Evolutionary conservation across 1,140 invertebrate species (phyloP), one percentile per base, ranked within the genome.

Genomic region (Trichonephila inaurata): DNA sequence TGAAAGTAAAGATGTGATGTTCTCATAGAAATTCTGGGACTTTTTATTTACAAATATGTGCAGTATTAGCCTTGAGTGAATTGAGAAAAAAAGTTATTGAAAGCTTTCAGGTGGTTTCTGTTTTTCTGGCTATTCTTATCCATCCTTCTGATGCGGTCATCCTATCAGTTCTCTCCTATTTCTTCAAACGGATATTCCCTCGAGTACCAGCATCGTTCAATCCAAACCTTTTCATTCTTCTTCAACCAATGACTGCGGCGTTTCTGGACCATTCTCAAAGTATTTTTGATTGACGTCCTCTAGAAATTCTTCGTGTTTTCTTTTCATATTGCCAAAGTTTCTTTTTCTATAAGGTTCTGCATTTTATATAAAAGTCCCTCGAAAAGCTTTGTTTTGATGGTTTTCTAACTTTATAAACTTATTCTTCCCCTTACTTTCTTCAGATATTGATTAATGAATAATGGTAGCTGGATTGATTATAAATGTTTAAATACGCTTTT

Each of bases 151-250:
- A 83, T 51, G 51, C 5, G 81, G 81, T 40, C 28, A 83, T 83
- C 51, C 81, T 61, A 86, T 86, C 60, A 28, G 21, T 62, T 62
- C 58, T 86, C 28, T 62, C 83, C 61, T 4, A 86, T 86, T 86
- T 86, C 83, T 86, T 86, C 83, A 86, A 86, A 86, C 60, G 60
- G 44, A 62, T 28, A 86, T 62, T 61, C 83, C 83, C 60, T 61
- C n/a, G 58, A 86, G 83, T 24, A 81, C 51, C 10, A 18, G 19
- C 51, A 60, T 85, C 40, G 21, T 61, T 62, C 60, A 83, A n/a
- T 83, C 81, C 81, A 83, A 51, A 51, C 40, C 21, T 8, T 51
- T 83, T 83, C 18, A 4, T 83, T 51, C 51, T 24, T 51, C 10
- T 83, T 44, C 81, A 58, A 21, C 51, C 81, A 83, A n/a, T 83